Evolutionary conservation across 2,888 invertebrate genomes (phyloP).

Genomic region (Geotrupes spiniger): DNA sequence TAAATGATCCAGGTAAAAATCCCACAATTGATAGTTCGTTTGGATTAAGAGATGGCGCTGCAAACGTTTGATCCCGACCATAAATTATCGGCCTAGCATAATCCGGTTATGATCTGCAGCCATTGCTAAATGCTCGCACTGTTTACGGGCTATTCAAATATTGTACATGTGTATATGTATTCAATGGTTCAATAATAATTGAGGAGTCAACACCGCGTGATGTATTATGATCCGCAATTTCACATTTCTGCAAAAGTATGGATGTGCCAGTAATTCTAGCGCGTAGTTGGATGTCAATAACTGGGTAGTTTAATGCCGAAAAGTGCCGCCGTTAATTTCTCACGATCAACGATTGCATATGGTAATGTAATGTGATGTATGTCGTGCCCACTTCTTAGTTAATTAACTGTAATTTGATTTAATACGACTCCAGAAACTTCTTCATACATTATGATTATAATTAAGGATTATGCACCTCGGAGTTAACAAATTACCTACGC

Average conservation of each 20-base stretch:
- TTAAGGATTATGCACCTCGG: too few relatives aligned
- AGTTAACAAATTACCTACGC: too few relatives aligned
- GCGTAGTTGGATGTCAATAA: too few relatives aligned
- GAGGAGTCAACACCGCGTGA: slow-evolving; percentile 4
- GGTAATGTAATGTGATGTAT: too few relatives aligned
- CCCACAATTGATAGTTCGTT: slow-evolving; percentile 51
- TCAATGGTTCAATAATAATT: slow-evolving; percentile 5
- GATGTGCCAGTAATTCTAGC: too few relatives aligned
- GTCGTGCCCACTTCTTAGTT: too few relatives aligned
- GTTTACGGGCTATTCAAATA: slow-evolving; percentile 19
- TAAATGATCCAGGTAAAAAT: slow-evolving; percentile 49
- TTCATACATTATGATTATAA: too few relatives aligned
- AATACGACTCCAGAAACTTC: too few relatives aligned
- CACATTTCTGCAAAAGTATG: slow-evolving; percentile 1
- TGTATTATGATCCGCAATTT: slow-evolving; percentile 1
- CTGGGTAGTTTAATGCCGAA: too few relatives aligned
- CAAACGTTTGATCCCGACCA: slow-evolving; percentile 38
- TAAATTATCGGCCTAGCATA: slow-evolving; percentile 49
- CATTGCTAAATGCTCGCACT: slow-evolving; percentile 16
- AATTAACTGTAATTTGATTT: too few relatives aligned
- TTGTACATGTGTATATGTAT: slow-evolving; percentile 10
- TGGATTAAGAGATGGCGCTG: slow-evolving; percentile 47
- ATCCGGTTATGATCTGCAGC: slow-evolving; percentile 35
- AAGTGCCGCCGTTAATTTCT: too few relatives aligned
- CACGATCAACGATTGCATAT: too few relatives aligned